Conservation (phyloP, 2,113 vertebrate species). For the Synodontis membranacea region DNA sequence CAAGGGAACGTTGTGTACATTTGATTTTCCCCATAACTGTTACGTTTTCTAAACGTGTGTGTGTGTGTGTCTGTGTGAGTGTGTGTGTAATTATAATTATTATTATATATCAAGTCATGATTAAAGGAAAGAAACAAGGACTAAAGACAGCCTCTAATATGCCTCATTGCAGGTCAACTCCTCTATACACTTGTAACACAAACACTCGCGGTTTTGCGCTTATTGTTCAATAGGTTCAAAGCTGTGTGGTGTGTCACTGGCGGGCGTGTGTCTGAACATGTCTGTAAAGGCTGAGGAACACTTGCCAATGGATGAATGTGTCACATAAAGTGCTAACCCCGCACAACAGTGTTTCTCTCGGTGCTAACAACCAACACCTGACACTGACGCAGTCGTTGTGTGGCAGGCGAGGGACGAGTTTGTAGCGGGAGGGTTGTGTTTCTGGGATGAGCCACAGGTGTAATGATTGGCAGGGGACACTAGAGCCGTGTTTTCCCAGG, state of each 20-base stretch:
- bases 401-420: background rate
- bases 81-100: background rate
- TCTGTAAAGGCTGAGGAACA: slow-evolving; percentile 4
- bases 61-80: background rate
- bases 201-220: slow-evolving; percentile 25
- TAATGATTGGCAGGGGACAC: background rate
- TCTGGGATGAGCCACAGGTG: background rate
- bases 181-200: background rate
- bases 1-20: background rate
- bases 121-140: slow-evolving; percentile 16
- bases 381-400: background rate
- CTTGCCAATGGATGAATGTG: background rate
- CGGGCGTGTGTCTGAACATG: slow-evolving; percentile 25
- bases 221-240: slow-evolving; percentile 30
- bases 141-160: background rate
- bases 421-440: background rate
- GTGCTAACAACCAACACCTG: background rate
- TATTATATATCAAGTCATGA: background rate
- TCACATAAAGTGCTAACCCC: background rate
- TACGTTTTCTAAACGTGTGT: background rate
- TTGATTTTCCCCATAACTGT: background rate
- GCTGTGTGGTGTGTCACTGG: slow-evolving; percentile 11
- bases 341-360: background rate
- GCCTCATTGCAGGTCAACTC: background rate
- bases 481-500: background rate